Base-by-base conservation (phyloP, 2,888 invertebrate species). In the Caenorhabditis panamensis region DNA sequence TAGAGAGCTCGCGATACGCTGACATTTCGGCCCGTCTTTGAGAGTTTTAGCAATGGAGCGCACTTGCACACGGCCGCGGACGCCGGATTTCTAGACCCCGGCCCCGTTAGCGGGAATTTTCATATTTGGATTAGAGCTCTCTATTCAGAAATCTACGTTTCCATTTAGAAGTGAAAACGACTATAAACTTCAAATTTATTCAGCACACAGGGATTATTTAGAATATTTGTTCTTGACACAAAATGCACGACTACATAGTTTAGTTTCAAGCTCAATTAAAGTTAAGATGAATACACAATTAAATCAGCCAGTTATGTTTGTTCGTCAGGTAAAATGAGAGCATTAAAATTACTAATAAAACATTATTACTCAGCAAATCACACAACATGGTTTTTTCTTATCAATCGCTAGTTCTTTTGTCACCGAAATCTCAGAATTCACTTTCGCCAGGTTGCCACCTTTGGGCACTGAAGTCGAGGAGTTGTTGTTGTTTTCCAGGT, bases 351-450 rank as follows among this genome's bases (percentile, higher is more conserved):
- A n/a, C n/a, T 26, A 13, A 31, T 51, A 37, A 31, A 16, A 26
- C 41, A 41, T 11, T 44, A 13, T 24, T 16, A 31, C 9, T 76
- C 51, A 81, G 59, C 68, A 61, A 63, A 85, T 84, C 13, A 78
- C 61, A 54, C 85, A 85, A 51, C 85, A 85, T 24, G 80, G 71
- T 62, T 84, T 85, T 47, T 71, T 79, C 41, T 84, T 81, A 16
- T 73, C 76, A 44, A 58, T 53, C 22, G 44, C 49, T 6, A 22
- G 31, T 28, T 79, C 72, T 31, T 79, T 79, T 9, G 64, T 64
- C 8, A 79, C 82, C 13, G 85, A 85, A 41, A 84, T 69, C 37
- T 85, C 85, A 13, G 82, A 82, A 47, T 85, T 73, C 26, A 85
- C 82, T 56, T 85, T 85, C 16, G 71, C 62, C 36, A 79, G 9